These are phyloP conservation scores for Apis mellifera DNA, from an alignment of 1,140 invertebrate species.

Conservation along the genomic window Amel_HAv3.1 CM009932.2:3143501-3144000, in stretches of 20 bases:
- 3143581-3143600: no score
- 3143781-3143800: conserved; percentile 61
- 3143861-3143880: conserved; percentile 37
- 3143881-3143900: conserved; percentile 38
- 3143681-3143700: background rate
- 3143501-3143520: no score
- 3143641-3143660: background rate
- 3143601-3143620: no score
- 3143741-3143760: background rate
- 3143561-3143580: no score
- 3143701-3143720: background rate
- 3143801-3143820: conserved; percentile 36
- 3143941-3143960: conserved; percentile 15
- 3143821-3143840: conserved; percentile 57
- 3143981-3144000: conserved; percentile 10
- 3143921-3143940: conserved; percentile 31
- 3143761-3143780: conserved; percentile 18
- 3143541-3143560: no score
- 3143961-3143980: conserved; percentile 2
- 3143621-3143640: background rate
- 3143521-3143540: no score
- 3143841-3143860: conserved; percentile 57
- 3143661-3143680: background rate
- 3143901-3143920: conserved; percentile 25
- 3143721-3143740: background rate